Evolutionary conservation across 2,797 vertebrate species (phyloP), one percentile per base, ranked within the genome.

Genomic region (Mallotus villosus): DNA sequence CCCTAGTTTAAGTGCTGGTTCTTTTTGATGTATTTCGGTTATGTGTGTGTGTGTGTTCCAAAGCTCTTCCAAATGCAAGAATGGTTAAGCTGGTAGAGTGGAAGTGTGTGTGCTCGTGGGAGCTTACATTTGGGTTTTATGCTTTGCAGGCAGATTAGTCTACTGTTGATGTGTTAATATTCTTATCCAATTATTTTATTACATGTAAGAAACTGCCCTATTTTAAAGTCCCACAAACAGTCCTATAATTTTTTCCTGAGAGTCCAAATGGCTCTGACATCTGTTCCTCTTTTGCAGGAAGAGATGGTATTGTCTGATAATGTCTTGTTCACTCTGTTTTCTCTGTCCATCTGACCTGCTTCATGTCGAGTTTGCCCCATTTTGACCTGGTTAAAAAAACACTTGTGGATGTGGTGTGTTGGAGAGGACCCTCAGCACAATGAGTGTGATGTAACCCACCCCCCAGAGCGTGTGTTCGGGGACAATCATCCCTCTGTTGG

Each of bases 21-120:
- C 32, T 77, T 76, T 81, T 76, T 81, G 17, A 79, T 81, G 70
- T 70, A 68, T 80, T 75, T 58, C 55, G 73, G 61, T 34, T 8
- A 8, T 34, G 71, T 67, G 63, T 21, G 37, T 72, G 57, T 64
- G 64, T 64, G 66, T 69, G 63, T 67, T 76, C 70, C 74, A 78
- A 66, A 34, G 49, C 49, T 51, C 46, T 67, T 21, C 25, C 34
- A 55, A 59, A 37, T 62, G 21, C 2, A 34, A 73, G 63, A 81
- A 74, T 72, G 25, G 72, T 74, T 55, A 60, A 53, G 60, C 32
- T 22, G 49, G 58, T 49, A 63, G 34, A 59, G 46, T 12, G 51
- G 8, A 21, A 67, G 51, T 57, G 17, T 55, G 51, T 55, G 51
- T 55, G 17, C 9, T 17, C 19, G 51, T 55, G 51, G 16, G 51